phyloP scores from a whole-genome alignment of 2,888 invertebrate genomes.

The Himalopsyche anomala region DNA sequence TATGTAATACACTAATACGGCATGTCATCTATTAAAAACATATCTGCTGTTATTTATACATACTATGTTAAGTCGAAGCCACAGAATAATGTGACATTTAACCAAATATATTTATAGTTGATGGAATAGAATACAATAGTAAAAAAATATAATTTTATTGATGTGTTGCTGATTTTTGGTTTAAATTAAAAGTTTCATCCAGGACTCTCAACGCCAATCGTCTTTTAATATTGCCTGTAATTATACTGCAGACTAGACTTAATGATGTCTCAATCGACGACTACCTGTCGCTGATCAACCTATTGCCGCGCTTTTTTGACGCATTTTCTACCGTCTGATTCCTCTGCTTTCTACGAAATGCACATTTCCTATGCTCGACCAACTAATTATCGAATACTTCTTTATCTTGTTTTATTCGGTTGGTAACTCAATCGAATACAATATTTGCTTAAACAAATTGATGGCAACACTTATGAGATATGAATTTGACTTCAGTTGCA shows the following conservation, averaged over 20 bases:
- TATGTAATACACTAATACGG: no score
- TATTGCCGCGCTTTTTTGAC: slow-evolving; percentile 19
- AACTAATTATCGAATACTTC: not conserved
- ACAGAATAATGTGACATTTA: no score
- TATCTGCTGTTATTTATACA: no score
- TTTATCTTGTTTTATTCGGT: not conserved
- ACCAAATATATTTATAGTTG: no score
- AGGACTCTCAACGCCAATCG: no score
- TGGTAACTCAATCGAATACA: not conserved
- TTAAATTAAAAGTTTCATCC: no score
- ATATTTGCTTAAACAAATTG: not conserved
- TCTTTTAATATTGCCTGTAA: not conserved
- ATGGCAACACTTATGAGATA: not conserved
- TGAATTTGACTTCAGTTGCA: no score
- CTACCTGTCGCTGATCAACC: slow-evolving; percentile 31
- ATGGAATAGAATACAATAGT: no score
- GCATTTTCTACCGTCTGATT: slow-evolving; percentile 20
- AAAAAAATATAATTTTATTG: no score
- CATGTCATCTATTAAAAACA: no score
- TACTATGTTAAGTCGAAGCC: no score
- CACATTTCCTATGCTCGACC: not conserved
- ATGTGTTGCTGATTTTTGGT: no score
- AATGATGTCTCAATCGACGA: slow-evolving; percentile 14
- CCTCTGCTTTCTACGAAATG: slow-evolving; percentile 3
- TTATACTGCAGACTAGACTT: not conserved